Conservation (phyloP, 1,140 invertebrate genomes). For the Ceratosolen solmsi region DNA sequence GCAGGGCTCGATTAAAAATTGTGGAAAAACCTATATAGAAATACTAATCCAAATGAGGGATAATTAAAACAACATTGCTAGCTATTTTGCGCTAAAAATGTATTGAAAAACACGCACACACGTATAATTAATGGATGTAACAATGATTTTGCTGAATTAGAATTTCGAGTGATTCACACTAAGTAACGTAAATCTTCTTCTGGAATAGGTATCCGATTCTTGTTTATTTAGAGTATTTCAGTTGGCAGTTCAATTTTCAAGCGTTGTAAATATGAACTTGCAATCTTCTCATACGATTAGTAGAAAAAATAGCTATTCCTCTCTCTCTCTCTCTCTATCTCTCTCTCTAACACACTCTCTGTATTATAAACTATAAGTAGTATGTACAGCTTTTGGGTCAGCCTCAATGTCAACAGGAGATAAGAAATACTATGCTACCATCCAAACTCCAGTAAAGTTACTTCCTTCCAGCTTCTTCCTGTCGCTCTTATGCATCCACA, state of each 20-base stretch:
- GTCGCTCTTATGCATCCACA: background rate
- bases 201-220: background rate
- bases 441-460: background rate
- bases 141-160: background rate
- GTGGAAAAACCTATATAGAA: background rate
- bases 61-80: background rate
- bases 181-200: background rate
- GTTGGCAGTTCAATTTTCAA: background rate
- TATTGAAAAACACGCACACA: background rate
- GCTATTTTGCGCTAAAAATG: background rate
- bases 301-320: constrained; percentile 23
- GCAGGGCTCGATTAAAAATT: no score
- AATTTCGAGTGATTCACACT: constrained; percentile 1
- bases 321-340: background rate
- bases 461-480: background rate
- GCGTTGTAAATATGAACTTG: background rate
- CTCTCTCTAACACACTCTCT: background rate
- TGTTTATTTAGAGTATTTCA: background rate
- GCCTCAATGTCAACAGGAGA: background rate
- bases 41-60: background rate
- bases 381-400: constrained; percentile 21
- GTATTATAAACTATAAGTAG: background rate
- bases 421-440: background rate
- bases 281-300: constrained; percentile 8
- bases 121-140: background rate